phyloP scores from a whole-genome alignment of 2,797 vertebrate species.

The Labeo calbasu region DNA sequence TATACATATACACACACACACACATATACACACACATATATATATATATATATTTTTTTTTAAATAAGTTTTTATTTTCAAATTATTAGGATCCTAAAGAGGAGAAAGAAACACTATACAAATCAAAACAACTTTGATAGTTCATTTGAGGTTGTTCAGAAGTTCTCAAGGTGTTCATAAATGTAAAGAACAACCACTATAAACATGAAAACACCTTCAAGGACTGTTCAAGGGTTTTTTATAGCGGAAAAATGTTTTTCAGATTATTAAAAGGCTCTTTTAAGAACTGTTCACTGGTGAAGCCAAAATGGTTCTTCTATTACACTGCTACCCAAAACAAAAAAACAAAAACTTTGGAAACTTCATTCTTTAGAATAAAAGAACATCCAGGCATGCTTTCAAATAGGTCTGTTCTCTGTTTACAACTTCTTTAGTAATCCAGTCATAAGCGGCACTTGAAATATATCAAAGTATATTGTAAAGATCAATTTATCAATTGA shows the following conservation, averaged over 20 bases:
- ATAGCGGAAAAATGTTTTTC: too few relatives aligned
- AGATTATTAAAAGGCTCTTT: too few relatives aligned
- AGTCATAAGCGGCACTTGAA: neutral
- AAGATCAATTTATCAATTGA: neutral
- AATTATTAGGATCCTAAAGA: neutral
- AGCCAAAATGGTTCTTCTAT: too few relatives aligned
- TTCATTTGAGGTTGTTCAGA: slow-evolving; percentile 1
- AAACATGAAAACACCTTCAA: neutral
- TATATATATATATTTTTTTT: too few relatives aligned
- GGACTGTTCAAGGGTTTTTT: too few relatives aligned
- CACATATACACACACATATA: too few relatives aligned
- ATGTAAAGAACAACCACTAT: slow-evolving; percentile 44
- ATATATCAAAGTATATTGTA: neutral
- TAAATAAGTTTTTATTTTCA: neutral
- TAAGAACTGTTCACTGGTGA: too few relatives aligned
- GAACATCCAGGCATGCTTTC: neutral
- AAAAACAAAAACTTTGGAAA: too few relatives aligned
- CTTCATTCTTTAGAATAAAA: neutral
- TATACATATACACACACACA: too few relatives aligned
- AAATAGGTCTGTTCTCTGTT: neutral
- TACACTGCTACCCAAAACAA: too few relatives aligned
- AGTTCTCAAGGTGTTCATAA: slow-evolving; percentile 63
- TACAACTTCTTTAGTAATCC: neutral
- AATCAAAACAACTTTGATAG: neutral
- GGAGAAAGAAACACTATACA: neutral